A percentile compares a stretch with the other conserved stretches of the same genome.
phyloP scores from a whole-genome alignment of 2,888 invertebrate species.

The Aelia acuminata region DNA sequence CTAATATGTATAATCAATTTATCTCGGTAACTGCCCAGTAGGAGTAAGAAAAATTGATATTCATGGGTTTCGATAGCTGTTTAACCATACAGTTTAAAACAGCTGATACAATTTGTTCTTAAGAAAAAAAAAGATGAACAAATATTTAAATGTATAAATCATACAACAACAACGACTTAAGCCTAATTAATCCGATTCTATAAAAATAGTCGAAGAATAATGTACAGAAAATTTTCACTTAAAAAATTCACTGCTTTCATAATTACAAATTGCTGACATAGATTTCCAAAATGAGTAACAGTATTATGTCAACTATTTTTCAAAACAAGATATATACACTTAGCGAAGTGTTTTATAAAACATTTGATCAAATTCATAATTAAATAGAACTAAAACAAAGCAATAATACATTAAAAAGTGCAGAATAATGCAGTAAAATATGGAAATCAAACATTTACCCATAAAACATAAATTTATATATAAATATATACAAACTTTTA shows the following conservation, averaged over 20 bases:
- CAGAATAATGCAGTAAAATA: constrained; percentile 21
- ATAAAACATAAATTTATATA: constrained; percentile 42
- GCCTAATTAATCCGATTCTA: not conserved
- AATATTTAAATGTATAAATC: not conserved
- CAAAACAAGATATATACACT: constrained; percentile 40
- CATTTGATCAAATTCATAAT: not conserved
- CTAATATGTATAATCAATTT: not conserved
- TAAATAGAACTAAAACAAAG: not conserved
- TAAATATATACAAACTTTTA: constrained; percentile 45
- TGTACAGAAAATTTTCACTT: not conserved
- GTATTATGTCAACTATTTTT: not conserved
- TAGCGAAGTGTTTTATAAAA: not conserved
- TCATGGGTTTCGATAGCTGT: not conserved
- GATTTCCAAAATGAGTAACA: constrained; percentile 11
- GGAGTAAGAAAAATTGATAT: not conserved
- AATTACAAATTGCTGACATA: constrained; percentile 1
- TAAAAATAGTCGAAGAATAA: not conserved
- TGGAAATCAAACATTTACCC: not conserved
- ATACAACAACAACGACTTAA: not conserved
- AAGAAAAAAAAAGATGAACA: not conserved
- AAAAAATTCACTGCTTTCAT: not conserved
- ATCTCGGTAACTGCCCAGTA: not conserved
- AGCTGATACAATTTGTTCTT: not conserved
- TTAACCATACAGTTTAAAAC: not conserved
- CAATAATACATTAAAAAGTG: constrained; percentile 21